Base-by-base conservation (phyloP, 64 coral and sea anemone genomes). In the Stylophora pistillata region DNA sequence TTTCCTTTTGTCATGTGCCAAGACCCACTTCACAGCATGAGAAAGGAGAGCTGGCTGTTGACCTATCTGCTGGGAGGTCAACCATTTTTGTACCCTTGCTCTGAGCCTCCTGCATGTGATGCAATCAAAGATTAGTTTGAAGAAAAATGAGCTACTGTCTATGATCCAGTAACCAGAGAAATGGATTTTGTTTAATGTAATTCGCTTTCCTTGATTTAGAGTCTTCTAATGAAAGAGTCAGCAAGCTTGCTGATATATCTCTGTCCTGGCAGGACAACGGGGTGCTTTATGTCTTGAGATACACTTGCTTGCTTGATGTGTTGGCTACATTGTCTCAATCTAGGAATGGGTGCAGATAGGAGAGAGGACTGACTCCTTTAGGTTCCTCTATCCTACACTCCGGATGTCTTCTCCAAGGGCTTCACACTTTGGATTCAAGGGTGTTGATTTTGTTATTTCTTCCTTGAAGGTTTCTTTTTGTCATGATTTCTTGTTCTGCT, bases 1-100 rank as follows among this genome's bases (percentile, higher is more conserved):
- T 23, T 75, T 74, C 78, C 56, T 91, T 91, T 13, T 79, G 89
- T 91, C 30, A 91, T 33, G 70, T 41, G 26, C 55, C 68, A 91
- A 15, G 89, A 71, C n/a, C n/a, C n/a, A n/a, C n/a, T n/a, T 23
- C 89, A 73, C 80, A 57, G 23, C 74, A 91, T n/a, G 79, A 76
- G 52, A 91, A 91, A 0, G 79, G 72, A 73, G 89, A 71, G 28
- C 65, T 21, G 27, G 71, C 72, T 31, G 55, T 56, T 64, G 76
- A 16, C n/a, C 86, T 73, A 10, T 59, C 72, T 12, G 54, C 55
- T 57, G 89, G 89, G n/a, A 91, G 47, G 30, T 91, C 55, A 5
- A 80, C 89, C 89, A 91, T 91, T 76, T 37, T 66, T 83, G 78
- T 18, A 76, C 58, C 65, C 30, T 64, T 26, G 31, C 63, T 87